Percentiles rank a stretch among this genome's conserved stretches.
These are phyloP conservation scores for Arge pagana DNA, from an alignment of 2,888 invertebrate species.

Conservation along the genomic window DNA sequence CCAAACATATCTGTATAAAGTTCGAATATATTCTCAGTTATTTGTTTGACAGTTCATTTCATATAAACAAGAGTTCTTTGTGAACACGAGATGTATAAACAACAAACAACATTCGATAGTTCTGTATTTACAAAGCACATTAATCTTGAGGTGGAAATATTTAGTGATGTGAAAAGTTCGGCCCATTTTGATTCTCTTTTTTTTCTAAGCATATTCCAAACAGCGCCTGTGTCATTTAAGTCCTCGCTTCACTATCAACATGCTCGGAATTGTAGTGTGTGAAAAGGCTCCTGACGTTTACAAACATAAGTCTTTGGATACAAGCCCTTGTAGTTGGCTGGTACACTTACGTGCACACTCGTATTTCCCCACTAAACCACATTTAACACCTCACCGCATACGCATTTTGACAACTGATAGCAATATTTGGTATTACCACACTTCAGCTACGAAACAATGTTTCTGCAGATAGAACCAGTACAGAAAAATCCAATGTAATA, in stretches of 20 bases:
- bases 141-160: background rate
- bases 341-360: constrained; percentile 54
- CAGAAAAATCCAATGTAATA: no score
- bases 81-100: constrained; percentile 12
- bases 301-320: constrained; percentile 37
- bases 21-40: constrained; percentile 3
- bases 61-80: constrained; percentile 1
- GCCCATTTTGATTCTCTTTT: no score
- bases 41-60: background rate
- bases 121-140: background rate
- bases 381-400: constrained; percentile 49
- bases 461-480: no score
- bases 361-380: constrained; percentile 47
- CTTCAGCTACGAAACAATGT: no score
- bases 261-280: constrained; percentile 27
- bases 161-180: constrained; percentile 32
- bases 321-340: constrained; percentile 40
- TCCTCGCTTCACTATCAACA: constrained; percentile 37
- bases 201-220: constrained; percentile 27
- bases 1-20: no score
- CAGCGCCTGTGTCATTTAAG: constrained; percentile 18
- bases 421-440: no score
- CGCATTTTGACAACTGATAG: no score
- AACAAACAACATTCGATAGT: constrained; percentile 1
- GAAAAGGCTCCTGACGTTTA: constrained; percentile 35